A percentile compares a stretch with the other conserved stretches of the same genome.
Conservation (phyloP, 2,888 invertebrate species). For the Drosophila histrio region DNA sequence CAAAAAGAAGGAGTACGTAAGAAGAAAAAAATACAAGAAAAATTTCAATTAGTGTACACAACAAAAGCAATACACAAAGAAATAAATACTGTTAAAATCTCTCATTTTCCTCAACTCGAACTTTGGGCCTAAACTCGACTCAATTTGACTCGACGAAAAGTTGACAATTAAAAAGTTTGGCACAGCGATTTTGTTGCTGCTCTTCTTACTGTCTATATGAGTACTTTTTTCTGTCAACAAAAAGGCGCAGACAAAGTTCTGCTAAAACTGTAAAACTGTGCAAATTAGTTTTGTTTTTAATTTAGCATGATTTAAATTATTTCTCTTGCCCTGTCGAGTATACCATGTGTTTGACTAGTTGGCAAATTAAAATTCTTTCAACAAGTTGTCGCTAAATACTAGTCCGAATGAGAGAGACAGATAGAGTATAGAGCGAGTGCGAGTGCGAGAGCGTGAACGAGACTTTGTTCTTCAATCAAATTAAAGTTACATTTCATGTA, state of each 20-base stretch:
- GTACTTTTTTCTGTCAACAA: constrained; percentile 49
- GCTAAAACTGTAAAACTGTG: constrained; percentile 58
- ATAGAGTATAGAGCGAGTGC: not conserved
- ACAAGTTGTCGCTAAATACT: constrained; percentile 60
- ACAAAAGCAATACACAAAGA: not conserved
- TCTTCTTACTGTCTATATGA: constrained; percentile 49
- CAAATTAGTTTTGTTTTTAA: constrained; percentile 76
- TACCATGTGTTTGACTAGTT: constrained; percentile 41
- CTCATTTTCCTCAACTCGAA: constrained; percentile 16
- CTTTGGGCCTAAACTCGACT: constrained; percentile 29
- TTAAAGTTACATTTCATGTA: constrained; percentile 64
- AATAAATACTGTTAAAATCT: constrained; percentile 22
- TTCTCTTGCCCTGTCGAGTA: constrained; percentile 22
- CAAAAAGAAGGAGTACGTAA: constrained; percentile 7
- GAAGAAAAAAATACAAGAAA: constrained; percentile 27
- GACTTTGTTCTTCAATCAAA: constrained; percentile 56
- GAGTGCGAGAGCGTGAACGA: not conserved
- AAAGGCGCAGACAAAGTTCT: constrained; percentile 57
- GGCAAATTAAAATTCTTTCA: constrained; percentile 56
- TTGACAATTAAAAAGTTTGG: constrained; percentile 79
- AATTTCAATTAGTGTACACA: constrained; percentile 63
- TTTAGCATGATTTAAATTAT: constrained; percentile 54
- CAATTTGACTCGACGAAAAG: constrained; percentile 54
- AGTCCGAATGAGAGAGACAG: not conserved
- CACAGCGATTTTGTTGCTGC: constrained; percentile 43